phyloP scores from a whole-genome alignment of 2,113 vertebrate species.

The Ciconia stormi region DNA sequence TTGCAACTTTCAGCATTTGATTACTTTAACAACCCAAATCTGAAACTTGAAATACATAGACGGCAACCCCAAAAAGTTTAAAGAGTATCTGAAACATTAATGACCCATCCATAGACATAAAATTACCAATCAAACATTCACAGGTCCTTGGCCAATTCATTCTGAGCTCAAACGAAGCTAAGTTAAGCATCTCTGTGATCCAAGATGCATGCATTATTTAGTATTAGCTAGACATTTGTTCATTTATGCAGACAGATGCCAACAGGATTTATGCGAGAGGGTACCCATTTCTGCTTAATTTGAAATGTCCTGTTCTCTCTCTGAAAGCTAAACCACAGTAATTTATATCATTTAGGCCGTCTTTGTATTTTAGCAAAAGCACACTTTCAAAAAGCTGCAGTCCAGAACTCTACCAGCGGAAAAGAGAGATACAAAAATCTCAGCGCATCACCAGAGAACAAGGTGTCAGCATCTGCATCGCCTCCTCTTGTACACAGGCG shows the following conservation, averaged over 20 bases:
- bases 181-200: constrained; percentile 39
- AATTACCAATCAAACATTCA: constrained; percentile 7
- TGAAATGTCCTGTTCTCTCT: constrained; percentile 8
- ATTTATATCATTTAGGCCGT: background rate
- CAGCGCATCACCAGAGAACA: background rate
- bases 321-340: background rate
- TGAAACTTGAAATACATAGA: background rate
- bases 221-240: constrained; percentile 31
- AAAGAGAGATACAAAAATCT: background rate
- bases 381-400: background rate
- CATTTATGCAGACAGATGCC: constrained; percentile 32
- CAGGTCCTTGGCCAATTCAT: background rate
- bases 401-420: background rate
- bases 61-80: background rate
- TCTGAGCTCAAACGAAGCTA: background rate
- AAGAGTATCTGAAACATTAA: constrained; percentile 42
- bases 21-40: background rate
- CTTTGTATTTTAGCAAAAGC: background rate
- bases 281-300: constrained; percentile 5
- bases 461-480: background rate
- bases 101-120: background rate
- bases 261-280: constrained; percentile 9
- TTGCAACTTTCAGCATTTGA: background rate
- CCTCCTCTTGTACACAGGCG: accelerated
- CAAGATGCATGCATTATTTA: constrained; percentile 46